Base-by-base conservation (phyloP, 2,113 vertebrate species). In the Synchiropus splendidus region DNA sequence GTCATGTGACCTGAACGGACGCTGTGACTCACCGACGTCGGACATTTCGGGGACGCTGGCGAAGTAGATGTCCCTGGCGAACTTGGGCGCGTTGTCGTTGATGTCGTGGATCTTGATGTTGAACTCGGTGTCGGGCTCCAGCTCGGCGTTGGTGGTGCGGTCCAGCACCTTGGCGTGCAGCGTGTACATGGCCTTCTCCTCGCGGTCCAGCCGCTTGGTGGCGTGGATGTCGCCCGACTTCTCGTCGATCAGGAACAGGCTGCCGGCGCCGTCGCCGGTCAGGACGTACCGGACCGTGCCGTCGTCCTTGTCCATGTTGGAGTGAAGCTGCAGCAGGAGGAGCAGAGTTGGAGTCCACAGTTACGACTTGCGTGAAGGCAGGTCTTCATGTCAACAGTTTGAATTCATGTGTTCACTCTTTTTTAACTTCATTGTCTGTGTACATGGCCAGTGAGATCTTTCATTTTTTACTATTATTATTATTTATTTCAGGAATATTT, bases 61-160 rank as follows among this genome's bases (percentile, higher is more conserved):
- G 1, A 79, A 86, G 57, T 91, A 98, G 40, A 89, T 66, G 2
- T 95, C 89, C 83, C 89, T 90, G 5, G 79, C 79, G 61, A 99
- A 99, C 77, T 89, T 95, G 35, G 95, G 95, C 43, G 86, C 95
- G 16, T 99, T 99, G 79, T 98, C 95, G 54, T 98, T 99, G 71
- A 99, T 96, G 74, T 99, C 95, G 1, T 99, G 94, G 41, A 99
- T 98, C 77, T 99, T 99, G 71, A 99, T 97, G 57, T 97, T 89
- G 52, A 99, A 99, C 61, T 99, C 92, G 0, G 95, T 98, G 81
- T 94, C 92, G 1, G 89, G 88, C 51, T 99, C 95, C 70, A 99
- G 87, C 57, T 94, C 90, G 1, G 81, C 72, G 36, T 91, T 91
- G 2, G 91, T 95, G 58, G 76, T 87, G 53, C 89, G 81, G 68